phyloP scores from a whole-genome alignment of 2,888 invertebrate genomes.

The Balanococcus diminutus region DNA sequence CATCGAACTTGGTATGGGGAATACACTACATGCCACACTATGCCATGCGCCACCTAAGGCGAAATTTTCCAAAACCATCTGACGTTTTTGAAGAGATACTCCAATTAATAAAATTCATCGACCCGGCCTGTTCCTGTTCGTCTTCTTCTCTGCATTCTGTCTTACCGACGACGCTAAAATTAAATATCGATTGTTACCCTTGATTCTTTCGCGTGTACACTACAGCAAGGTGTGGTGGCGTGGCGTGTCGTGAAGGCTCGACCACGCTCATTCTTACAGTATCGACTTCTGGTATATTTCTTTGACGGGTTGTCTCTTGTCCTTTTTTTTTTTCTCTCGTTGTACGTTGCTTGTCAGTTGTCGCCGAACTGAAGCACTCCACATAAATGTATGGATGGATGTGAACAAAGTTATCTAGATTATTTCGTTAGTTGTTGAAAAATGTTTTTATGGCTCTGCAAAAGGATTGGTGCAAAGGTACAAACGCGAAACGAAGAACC shows the following conservation, averaged over 20 bases:
- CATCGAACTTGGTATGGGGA: no score
- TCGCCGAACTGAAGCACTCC: no score
- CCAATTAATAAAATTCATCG: conserved; percentile 11
- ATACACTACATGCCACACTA: neutral
- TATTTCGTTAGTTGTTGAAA: no score
- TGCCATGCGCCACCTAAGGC: neutral
- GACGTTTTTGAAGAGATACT: neutral
- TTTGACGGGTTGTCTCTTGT: neutral
- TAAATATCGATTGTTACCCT: neutral
- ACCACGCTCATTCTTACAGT: neutral
- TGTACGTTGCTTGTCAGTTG: neutral
- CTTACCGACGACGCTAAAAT: neutral
- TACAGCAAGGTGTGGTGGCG: neutral
- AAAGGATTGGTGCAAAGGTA: no score
- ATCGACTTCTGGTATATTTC: neutral
- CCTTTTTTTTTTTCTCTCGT: neutral
- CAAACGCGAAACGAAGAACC: no score
- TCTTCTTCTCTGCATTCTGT: neutral
- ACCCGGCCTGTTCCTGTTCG: neutral
- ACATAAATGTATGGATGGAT: no score
- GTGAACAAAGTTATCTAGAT: no score
- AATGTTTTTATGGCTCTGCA: no score
- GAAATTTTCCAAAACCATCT: neutral
- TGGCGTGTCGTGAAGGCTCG: no score
- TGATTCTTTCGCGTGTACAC: neutral